Percentiles rank a stretch among this genome's conserved stretches.
These are phyloP conservation scores for Lacerta viridis DNA, from an alignment of 2,797 vertebrate genomes.

Conservation along the genomic window DNA sequence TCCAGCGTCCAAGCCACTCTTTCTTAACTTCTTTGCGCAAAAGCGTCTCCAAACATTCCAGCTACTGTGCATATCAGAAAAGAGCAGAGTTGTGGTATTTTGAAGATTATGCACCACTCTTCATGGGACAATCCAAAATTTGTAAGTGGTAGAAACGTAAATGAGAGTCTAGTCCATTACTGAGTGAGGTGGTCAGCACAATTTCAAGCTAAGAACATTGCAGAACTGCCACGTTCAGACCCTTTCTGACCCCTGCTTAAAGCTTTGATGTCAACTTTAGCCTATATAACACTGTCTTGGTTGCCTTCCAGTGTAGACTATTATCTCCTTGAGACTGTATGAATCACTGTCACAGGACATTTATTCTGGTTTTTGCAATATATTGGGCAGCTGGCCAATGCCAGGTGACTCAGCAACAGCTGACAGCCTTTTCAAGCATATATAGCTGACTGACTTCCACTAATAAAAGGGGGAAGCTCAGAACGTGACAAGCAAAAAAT, in stretches of 20 bases:
- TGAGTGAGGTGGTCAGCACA: not conserved
- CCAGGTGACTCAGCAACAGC: conserved; percentile 50
- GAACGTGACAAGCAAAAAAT: not conserved
- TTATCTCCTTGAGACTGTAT: not conserved
- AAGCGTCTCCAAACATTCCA: not conserved
- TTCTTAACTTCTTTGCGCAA: not conserved
- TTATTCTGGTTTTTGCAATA: not conserved
- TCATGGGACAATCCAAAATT: not conserved
- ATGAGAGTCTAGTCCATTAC: not conserved
- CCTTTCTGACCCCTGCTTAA: not conserved
- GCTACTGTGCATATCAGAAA: not conserved
- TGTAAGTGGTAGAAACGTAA: not conserved
- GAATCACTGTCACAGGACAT: conserved; percentile 60
- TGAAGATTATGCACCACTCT: not conserved
- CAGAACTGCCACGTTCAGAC: not conserved
- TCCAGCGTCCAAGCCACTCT: not conserved
- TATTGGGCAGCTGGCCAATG: accelerated
- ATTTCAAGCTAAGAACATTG: not conserved
- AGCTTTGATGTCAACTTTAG: not conserved
- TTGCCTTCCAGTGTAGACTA: not conserved
- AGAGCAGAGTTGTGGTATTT: not conserved
- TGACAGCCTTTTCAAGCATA: not conserved
- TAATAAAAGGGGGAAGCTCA: accelerated
- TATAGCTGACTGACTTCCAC: not conserved
- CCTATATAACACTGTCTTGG: not conserved